Conservation (phyloP, 1,140 invertebrate genomes). For the Drosophila santomea region DNA sequence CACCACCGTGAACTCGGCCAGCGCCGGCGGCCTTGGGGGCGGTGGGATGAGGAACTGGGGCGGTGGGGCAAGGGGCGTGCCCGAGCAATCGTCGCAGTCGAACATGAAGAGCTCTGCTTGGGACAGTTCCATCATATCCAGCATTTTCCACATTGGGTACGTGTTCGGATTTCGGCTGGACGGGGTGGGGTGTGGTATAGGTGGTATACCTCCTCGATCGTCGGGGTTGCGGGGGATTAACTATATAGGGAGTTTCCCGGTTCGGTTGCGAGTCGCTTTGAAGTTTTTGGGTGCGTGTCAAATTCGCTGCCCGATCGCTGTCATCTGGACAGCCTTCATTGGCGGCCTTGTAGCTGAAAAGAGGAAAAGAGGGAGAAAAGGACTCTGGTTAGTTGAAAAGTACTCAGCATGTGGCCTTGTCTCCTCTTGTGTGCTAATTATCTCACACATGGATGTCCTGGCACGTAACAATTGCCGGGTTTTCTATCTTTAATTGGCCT, state of each 20-base stretch:
- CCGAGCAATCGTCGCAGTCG: slow-evolving; percentile 86
- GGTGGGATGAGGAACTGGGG: slow-evolving; percentile 87
- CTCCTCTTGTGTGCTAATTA: slow-evolving; percentile 54
- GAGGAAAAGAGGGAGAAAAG: slow-evolving; percentile 2
- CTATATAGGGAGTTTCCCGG: slow-evolving; percentile 3
- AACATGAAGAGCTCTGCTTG: slow-evolving; percentile 75
- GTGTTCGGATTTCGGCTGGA: slow-evolving; percentile 6
- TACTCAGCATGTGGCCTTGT: slow-evolving; percentile 30
- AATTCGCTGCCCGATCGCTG: slow-evolving; percentile 70
- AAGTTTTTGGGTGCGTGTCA: slow-evolving; percentile 61
- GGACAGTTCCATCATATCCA: slow-evolving; percentile 63
- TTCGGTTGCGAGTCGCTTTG: slow-evolving; percentile 26
- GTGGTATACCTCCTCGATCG: slow-evolving; percentile 13
- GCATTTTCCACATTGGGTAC: slow-evolving; percentile 81
- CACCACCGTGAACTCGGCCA: slow-evolving; percentile 84
- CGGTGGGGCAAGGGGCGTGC: slow-evolving; percentile 86
- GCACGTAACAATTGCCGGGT: slow-evolving; percentile 56
- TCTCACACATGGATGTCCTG: slow-evolving; percentile 49
- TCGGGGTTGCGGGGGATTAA: slow-evolving; percentile 11
- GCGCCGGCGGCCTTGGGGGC: slow-evolving; percentile 86
- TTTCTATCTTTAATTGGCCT: slow-evolving; percentile 32
- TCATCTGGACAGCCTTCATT: slow-evolving; percentile 72
- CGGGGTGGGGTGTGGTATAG: slow-evolving; percentile 1
- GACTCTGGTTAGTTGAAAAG: slow-evolving; percentile 45
- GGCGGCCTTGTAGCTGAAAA: slow-evolving; percentile 64